phyloP scores from a whole-genome alignment of 2,113 vertebrate genomes.

The Phaethornis superciliosus region DNA sequence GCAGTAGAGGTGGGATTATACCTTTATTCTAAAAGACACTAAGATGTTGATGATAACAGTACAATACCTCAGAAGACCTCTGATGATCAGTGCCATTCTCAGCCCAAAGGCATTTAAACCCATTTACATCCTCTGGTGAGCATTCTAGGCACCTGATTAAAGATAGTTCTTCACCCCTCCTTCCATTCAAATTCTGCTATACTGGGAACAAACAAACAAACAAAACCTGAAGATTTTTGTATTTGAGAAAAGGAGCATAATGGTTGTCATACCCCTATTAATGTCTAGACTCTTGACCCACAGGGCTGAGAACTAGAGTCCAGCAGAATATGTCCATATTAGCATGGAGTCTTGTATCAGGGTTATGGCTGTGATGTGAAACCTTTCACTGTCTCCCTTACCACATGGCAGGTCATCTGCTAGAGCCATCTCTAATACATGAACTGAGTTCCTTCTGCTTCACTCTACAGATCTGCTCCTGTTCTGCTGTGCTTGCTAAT shows the following conservation, averaged over 20 bases:
- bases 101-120: neutral
- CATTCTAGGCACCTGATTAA: neutral
- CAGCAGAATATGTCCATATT: accelerated
- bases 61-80: neutral
- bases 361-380: neutral
- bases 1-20: neutral
- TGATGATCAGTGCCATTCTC: neutral
- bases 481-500: neutral
- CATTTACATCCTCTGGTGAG: neutral
- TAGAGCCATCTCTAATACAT: neutral
- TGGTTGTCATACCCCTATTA: neutral
- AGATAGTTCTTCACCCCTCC: accelerated
- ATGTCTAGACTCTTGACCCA: neutral
- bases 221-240: neutral
- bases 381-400: neutral
- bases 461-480: neutral
- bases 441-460: neutral
- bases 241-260: neutral
- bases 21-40: neutral
- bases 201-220: neutral
- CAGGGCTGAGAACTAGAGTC: neutral
- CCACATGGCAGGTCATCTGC: accelerated
- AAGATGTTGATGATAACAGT: neutral
- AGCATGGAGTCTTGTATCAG: neutral
- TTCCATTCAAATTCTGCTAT: neutral